Base-by-base conservation (phyloP, 2,113 vertebrate genomes). In the Erinaceus europaeus region DNA sequence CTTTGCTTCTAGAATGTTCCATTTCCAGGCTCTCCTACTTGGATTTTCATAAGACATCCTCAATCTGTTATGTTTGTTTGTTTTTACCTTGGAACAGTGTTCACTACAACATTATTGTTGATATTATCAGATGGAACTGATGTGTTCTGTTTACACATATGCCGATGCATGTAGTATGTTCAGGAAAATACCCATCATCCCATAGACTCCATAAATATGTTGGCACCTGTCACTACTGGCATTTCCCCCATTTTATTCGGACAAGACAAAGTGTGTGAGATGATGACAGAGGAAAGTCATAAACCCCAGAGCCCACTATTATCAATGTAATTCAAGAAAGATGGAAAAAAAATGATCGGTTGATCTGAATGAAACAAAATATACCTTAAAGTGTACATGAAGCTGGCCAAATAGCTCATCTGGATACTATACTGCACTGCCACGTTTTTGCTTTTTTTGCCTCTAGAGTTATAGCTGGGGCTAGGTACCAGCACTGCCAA, bases 171-270 rank as follows among this genome's bases (percentile, higher is more conserved):
- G 18, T 9, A 6, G 14, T 4, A 12, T 64, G 20, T 9, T 61
- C 25, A 2, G 27, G 23, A 46, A 25, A 52, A 18, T 0, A 5
- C 9, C 23, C 62, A 65, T 32, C 23, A 3, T 29, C 36, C 71
- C 1, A 0, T 1, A 5, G 20, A 23, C 5, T 0, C 9, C 2
- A 5, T 7, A 27, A 8, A 8, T 18, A 4, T 27, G 12, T 23
- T 44, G 71, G 14, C 9, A 21, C 10, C 67, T 12, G 15, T 7
- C 3, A 5, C 29, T 71, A 0, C 27, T 21, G 3, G 8, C 17
- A 1, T 36, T 9, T 3, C 25, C 29, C 34, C 69, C 34, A 29
- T 9, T 14, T 38, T n/a, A n/a, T 2, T 57, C 75, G 62, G 50
- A 53, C 9, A 55, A 15, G 23, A 23, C 4, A 2, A n/a, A n/a